Percentiles rank a stretch among this genome's conserved stretches.
Conservation (phyloP, 2,113 vertebrate genomes). For the Catagonus wagneri region DNA sequence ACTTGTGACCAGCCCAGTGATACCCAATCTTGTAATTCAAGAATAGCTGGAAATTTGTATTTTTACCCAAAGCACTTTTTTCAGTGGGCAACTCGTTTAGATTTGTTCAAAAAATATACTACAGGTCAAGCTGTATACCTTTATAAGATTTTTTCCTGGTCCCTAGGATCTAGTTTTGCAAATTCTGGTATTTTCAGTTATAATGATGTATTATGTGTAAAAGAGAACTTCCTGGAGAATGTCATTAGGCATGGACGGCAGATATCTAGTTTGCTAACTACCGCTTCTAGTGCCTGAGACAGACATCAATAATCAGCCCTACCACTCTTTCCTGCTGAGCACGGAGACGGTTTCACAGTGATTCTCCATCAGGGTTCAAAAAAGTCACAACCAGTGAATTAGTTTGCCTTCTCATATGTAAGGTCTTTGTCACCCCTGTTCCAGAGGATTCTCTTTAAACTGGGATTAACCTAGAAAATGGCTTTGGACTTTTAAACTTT, state of each 20-base stretch:
- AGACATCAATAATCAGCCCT: not conserved
- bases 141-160: not conserved
- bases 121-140: not conserved
- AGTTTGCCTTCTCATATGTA: not conserved
- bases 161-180: not conserved
- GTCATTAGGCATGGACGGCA: not conserved
- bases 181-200: not conserved
- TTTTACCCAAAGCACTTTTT: not conserved
- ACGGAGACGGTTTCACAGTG: not conserved
- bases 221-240: not conserved
- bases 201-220: not conserved
- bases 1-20: not conserved
- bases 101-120: not conserved
- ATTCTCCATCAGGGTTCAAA: not conserved
- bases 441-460: constrained; percentile 23
- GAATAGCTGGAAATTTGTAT: not conserved
- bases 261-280: not conserved
- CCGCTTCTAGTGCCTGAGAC: not conserved
- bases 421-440: not conserved
- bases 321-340: not conserved
- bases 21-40: not conserved
- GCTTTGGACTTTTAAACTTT: not conserved
- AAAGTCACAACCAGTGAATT: not conserved
- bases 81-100: not conserved
- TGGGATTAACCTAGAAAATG: not conserved